These are phyloP conservation scores for Plotosus lineatus DNA, from an alignment of 2,113 vertebrate genomes.

Conservation along the genomic window DNA sequence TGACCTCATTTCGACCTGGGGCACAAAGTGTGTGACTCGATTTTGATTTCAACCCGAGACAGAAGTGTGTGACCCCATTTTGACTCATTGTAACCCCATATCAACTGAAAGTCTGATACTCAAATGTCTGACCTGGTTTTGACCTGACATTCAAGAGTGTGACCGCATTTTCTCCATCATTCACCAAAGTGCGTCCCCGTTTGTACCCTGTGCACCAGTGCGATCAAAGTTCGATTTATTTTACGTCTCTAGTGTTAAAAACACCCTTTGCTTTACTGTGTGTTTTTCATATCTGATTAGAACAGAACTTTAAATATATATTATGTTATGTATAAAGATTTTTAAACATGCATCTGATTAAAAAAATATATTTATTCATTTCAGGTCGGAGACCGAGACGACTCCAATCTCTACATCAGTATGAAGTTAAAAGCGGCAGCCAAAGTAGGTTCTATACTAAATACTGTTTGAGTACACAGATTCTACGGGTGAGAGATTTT, in stretches of 20 bases:
- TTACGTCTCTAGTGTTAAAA: not conserved
- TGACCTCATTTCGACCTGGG: not conserved
- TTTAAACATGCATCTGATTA: not conserved
- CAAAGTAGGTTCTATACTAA: conserved; percentile 84
- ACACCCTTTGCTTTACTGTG: not conserved
- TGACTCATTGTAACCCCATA: not conserved
- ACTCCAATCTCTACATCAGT: conserved; percentile 95
- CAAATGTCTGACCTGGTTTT: not conserved
- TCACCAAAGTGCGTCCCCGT: not conserved
- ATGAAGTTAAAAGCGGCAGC: conserved; percentile 93
- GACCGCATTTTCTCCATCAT: not conserved
- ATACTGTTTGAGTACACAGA: no score
- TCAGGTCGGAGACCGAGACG: conserved; percentile 91
- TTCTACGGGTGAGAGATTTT: no score
- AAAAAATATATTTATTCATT: conserved; percentile 18
- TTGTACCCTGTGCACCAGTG: not conserved
- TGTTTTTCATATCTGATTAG: not conserved
- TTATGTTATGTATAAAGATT: not conserved
- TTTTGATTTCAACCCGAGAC: not conserved
- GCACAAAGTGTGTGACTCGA: not conserved
- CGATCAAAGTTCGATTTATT: not conserved
- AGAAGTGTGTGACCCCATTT: not conserved
- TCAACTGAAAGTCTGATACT: not conserved
- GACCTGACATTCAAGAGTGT: not conserved
- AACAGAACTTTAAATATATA: no score